A percentile compares a stretch with the other conserved stretches of the same genome.
Conservation (phyloP, 2,797 vertebrate genomes). For the Streptopelia turtur region DNA sequence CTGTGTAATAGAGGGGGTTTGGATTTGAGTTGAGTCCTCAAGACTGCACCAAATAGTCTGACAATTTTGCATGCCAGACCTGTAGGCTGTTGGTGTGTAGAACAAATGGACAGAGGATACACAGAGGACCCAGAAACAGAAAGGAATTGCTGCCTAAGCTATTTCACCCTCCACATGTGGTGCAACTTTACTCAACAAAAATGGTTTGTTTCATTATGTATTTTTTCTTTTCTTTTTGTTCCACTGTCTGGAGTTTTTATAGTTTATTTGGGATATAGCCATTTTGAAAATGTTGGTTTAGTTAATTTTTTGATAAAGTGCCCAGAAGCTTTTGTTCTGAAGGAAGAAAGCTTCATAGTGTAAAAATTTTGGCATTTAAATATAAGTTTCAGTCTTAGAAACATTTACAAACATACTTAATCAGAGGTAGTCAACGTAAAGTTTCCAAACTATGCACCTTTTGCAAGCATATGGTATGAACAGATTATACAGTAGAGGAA, state of each 20-base stretch:
- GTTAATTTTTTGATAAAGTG: conserved; percentile 46
- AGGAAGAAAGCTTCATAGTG: neutral
- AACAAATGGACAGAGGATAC: neutral
- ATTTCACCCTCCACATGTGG: neutral
- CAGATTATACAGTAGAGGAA: conserved; percentile 4
- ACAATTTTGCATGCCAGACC: neutral
- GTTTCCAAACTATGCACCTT: conserved; percentile 11
- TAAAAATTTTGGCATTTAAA: conserved; percentile 28
- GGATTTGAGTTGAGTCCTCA: neutral
- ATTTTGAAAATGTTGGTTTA: conserved; percentile 19
- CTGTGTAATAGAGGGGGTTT: neutral
- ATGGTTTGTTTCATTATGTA: neutral
- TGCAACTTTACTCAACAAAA: neutral
- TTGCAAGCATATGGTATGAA: conserved; percentile 39
- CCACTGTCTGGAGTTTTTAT: neutral
- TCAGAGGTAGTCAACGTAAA: conserved; percentile 26
- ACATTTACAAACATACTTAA: conserved; percentile 51
- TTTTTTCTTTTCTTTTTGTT: neutral
- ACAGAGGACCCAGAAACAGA: neutral
- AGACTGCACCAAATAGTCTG: neutral
- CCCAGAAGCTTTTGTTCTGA: conserved; percentile 25
- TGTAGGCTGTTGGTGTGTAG: neutral
- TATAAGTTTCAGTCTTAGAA: conserved; percentile 37
- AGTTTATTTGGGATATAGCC: neutral
- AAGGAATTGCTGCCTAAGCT: neutral